A percentile compares a stretch with the other conserved stretches of the same genome.
Conservation (phyloP, 2,888 invertebrate species). For the Pristionchus maxplancki region DNA sequence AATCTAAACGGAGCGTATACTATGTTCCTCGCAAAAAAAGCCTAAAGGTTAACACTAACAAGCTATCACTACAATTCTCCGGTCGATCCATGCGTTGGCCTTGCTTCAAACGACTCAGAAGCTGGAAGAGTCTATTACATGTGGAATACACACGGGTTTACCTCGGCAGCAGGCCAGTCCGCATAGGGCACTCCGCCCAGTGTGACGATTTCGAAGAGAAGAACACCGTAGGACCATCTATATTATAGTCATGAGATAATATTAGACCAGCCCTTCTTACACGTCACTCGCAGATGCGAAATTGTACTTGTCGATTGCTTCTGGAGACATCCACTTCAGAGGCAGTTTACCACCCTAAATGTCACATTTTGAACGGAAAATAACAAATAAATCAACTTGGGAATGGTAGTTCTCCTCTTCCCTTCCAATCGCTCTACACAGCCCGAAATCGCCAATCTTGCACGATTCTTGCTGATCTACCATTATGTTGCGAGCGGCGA, state of each 20-base stretch:
- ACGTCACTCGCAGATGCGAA: background rate
- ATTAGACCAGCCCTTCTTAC: background rate
- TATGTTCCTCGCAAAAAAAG: no score
- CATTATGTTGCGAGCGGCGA: background rate
- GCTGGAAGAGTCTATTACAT: background rate
- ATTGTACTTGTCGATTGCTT: background rate
- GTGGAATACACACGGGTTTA: background rate
- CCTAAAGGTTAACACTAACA: no score
- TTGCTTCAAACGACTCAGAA: background rate
- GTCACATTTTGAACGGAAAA: background rate
- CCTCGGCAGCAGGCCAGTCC: background rate
- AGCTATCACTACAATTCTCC: background rate
- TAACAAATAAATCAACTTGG: background rate
- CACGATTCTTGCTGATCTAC: background rate
- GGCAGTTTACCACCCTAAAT: background rate
- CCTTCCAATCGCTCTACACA: background rate
- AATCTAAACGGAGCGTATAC: no score
- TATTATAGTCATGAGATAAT: background rate
- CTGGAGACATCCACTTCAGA: background rate
- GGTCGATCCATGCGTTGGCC: background rate
- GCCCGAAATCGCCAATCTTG: background rate
- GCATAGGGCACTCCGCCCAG: background rate
- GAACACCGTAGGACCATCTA: conserved; percentile 1
- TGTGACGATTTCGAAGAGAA: background rate
- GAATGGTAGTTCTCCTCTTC: background rate